Conservation (phyloP, 2,113 vertebrate species). For the Solenodon paradoxus region DNA sequence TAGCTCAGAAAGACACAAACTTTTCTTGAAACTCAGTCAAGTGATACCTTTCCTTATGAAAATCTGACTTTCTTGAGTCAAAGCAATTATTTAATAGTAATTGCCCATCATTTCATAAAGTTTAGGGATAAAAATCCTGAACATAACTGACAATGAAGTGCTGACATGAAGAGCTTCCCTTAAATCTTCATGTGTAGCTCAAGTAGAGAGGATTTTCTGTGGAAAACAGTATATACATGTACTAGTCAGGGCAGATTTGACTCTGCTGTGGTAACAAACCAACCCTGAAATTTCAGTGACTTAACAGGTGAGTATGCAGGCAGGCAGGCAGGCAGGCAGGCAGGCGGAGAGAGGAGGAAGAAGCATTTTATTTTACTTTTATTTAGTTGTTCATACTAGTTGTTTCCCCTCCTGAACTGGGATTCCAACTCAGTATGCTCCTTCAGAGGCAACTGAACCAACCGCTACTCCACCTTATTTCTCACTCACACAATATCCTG, state of each 20-base stretch:
- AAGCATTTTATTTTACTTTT: no score
- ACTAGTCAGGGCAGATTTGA: neutral
- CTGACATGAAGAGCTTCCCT: neutral
- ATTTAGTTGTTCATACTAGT: no score
- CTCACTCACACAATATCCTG: neutral
- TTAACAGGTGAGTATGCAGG: no score
- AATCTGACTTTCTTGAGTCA: neutral
- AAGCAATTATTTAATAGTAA: neutral
- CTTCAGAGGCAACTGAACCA: no score
- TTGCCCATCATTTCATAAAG: neutral
- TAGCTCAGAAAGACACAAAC: neutral
- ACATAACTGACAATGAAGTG: neutral
- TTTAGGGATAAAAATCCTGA: neutral
- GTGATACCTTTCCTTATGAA: neutral
- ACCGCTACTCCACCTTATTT: no score
- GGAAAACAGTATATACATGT: neutral
- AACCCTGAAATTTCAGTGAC: neutral
- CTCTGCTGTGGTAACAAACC: neutral
- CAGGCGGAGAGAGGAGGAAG: no score
- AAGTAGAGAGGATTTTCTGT: neutral
- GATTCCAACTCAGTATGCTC: no score
- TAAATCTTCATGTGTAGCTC: neutral
- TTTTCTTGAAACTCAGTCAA: conserved; percentile 26
- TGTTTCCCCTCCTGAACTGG: no score
- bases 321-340: no score